Conservation (phyloP, 2,113 vertebrate species). For the Calonectris borealis region DNA sequence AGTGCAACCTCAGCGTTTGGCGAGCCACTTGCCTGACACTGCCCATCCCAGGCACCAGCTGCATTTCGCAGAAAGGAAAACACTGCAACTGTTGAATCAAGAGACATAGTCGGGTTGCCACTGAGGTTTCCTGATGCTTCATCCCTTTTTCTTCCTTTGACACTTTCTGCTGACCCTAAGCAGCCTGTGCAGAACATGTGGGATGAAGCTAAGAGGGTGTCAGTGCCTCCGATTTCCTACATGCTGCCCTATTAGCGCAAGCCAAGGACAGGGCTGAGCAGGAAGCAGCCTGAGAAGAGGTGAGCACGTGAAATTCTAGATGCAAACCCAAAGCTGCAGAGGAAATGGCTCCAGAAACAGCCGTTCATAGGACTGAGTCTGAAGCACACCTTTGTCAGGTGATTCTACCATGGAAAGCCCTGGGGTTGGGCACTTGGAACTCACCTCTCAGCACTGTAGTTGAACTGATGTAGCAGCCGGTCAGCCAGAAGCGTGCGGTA, state of each 20-base stretch:
- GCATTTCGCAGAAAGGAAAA: background rate
- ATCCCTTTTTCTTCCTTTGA: background rate
- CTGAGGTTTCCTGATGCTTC: background rate
- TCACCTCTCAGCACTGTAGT: conserved; percentile 94
- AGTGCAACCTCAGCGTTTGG: background rate
- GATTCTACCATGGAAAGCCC: background rate
- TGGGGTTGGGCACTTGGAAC: background rate
- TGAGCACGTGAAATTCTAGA: background rate
- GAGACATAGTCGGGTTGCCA: background rate
- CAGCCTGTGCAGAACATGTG: background rate
- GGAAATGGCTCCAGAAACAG: background rate
- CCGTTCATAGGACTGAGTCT: rapidly evolving
- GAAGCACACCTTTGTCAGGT: background rate
- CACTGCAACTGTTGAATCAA: background rate
- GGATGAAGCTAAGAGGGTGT: background rate
- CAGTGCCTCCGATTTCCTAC: background rate
- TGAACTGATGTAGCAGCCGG: conserved; percentile 91
- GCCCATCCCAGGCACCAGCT: background rate
- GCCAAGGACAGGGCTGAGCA: background rate
- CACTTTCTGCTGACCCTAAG: background rate
- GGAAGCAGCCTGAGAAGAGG: background rate
- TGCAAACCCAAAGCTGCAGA: background rate
- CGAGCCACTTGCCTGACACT: background rate
- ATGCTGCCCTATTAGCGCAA: background rate
- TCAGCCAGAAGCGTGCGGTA: conserved; percentile 93